phyloP scores from a whole-genome alignment of 2,113 vertebrate genomes.

The Entelurus aequoreus region DNA sequence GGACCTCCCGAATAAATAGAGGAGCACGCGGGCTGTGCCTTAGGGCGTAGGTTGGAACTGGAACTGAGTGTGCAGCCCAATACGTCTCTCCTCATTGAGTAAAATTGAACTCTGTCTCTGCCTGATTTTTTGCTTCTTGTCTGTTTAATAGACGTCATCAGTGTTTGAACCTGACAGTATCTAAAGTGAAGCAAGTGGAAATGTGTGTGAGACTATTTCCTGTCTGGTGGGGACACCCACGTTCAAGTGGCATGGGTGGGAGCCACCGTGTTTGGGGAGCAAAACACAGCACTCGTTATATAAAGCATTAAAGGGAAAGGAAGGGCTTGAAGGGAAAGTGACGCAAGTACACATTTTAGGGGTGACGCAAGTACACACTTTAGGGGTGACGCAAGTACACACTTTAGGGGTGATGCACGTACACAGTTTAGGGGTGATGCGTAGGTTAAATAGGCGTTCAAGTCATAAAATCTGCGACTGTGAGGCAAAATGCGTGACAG shows the following conservation, averaged over 20 bases:
- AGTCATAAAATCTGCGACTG: neutral
- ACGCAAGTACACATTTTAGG: neutral
- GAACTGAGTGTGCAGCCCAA: too few relatives aligned
- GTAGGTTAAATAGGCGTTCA: neutral
- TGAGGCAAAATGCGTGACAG: neutral
- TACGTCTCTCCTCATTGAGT: too few relatives aligned
- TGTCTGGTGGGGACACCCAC: neutral
- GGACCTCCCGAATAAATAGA: too few relatives aligned
- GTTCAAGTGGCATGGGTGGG: neutral
- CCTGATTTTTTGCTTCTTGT: too few relatives aligned
- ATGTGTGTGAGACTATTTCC: neutral
- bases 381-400: too few relatives aligned
- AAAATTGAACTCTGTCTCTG: too few relatives aligned
- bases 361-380: neutral
- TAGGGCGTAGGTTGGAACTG: too few relatives aligned
- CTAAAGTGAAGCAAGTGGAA: constrained; percentile 20
- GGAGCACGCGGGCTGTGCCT: too few relatives aligned
- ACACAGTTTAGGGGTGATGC: too few relatives aligned
- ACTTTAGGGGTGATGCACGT: too few relatives aligned
- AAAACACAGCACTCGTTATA: neutral
- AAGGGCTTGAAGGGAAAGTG: neutral
- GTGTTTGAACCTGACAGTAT: constrained; percentile 2
- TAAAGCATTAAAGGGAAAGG: constrained; percentile 8
- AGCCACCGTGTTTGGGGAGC: constrained; percentile 1
- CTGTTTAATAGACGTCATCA: too few relatives aligned